These are phyloP conservation scores for Chiridota heheva DNA, from an alignment of 35 echinoderm and acorn worm genomes.

Conservation along the genomic window DNA sequence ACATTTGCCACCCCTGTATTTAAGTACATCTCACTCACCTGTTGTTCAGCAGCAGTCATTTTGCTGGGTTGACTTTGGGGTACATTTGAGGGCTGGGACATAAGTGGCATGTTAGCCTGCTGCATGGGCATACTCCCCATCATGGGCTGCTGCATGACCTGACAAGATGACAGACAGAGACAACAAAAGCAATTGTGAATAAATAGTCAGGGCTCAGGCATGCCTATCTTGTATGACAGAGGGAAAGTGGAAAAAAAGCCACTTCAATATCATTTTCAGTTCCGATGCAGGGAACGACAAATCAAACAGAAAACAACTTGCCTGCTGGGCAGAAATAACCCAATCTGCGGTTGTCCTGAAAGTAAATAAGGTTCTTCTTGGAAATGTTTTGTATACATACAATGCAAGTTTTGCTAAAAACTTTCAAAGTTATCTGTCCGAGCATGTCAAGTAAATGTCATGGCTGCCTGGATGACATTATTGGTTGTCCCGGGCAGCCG, in stretches of 20 bases:
- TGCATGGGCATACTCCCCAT: slow-evolving; percentile 18
- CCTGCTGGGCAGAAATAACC: slow-evolving; percentile 16
- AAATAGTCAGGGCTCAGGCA: neutral
- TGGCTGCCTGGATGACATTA: no score
- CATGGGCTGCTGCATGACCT: slow-evolving; percentile 38
- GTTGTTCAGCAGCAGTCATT: neutral
- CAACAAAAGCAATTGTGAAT: neutral
- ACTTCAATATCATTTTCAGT: no score
- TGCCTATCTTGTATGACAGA: neutral
- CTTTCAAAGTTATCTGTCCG: no score
- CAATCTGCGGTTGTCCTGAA: slow-evolving; percentile 4
- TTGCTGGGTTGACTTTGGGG: neutral
- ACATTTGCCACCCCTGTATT: neutral
- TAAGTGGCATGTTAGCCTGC: neutral
- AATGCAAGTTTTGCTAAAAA: no score
- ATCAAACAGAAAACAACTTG: slow-evolving; percentile 21
- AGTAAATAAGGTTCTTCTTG: slow-evolving; percentile 1
- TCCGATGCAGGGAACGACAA: no score
- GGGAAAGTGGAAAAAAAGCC: neutral
- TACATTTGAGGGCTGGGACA: slow-evolving; percentile 1
- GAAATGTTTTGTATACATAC: no score
- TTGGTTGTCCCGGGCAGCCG: no score
- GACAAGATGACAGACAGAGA: neutral
- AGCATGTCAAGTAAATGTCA: no score
- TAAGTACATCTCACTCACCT: neutral